Evolutionary conservation across 2,888 invertebrate species (phyloP).

Genomic region (Sesia apiformis): DNA sequence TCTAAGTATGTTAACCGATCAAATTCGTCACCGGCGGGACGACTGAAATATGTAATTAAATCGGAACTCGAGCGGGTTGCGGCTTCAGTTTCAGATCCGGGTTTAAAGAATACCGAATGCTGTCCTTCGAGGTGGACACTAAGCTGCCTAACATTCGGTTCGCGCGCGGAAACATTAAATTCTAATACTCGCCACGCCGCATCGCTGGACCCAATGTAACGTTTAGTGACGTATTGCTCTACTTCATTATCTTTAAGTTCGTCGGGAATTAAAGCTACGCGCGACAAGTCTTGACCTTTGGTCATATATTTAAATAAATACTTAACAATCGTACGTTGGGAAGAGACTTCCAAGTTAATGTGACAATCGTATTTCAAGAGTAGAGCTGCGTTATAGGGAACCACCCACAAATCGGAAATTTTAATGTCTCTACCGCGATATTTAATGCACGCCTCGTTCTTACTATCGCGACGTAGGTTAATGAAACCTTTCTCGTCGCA

Average conservation of each 20-base stretch:
- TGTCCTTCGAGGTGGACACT: background rate
- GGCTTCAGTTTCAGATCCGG: background rate
- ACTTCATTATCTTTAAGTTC: background rate
- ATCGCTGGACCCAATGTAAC: conserved; percentile 4
- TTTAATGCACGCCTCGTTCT: background rate
- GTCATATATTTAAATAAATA: conserved; percentile 7
- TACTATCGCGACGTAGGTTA: conserved; percentile 3
- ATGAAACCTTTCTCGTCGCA: conserved; percentile 6
- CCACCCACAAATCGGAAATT: conserved; percentile 5
- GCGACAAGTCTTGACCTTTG: conserved; percentile 4
- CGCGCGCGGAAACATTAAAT: background rate
- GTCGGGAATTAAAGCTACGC: background rate
- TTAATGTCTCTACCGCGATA: background rate
- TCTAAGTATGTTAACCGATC: conserved; percentile 6
- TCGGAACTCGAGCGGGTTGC: background rate
- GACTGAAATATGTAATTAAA: background rate
- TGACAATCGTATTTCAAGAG: conserved; percentile 6
- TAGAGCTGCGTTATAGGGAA: conserved; percentile 7
- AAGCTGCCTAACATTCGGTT: conserved; percentile 2
- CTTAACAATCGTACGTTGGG: conserved; percentile 1
- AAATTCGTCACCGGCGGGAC: conserved; percentile 4
- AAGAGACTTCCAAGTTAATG: conserved; percentile 3
- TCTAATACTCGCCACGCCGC: conserved; percentile 3
- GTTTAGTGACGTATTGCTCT: background rate
- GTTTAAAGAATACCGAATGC: background rate